These are phyloP conservation scores for Elysia chlorotica DNA, from an alignment of 1,140 invertebrate species.

Conservation along the genomic window DNA sequence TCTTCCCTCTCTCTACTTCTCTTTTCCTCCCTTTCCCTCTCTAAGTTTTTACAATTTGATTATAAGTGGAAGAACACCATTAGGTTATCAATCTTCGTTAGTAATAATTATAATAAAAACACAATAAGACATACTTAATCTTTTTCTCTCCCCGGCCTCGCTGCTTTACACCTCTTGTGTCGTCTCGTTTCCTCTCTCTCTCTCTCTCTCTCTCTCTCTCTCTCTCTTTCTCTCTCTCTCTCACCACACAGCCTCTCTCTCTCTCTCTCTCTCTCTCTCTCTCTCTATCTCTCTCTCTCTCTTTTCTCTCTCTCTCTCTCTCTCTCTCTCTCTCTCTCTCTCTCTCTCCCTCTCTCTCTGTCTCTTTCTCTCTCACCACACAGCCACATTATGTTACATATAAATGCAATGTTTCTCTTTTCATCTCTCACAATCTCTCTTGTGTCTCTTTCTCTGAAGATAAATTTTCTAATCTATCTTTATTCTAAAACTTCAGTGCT, in stretches of 20 bases:
- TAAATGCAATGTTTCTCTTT: too few species aligned
- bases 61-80: too few species aligned
- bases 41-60: too few species aligned
- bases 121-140: too few species aligned
- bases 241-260: conserved; percentile 11
- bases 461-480: too few species aligned
- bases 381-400: too few species aligned
- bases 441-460: too few species aligned
- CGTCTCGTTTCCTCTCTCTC: not conserved
- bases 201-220: not conserved
- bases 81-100: too few species aligned
- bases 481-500: too few species aligned
- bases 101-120: too few species aligned
- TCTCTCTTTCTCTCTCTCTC: not conserved
- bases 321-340: conserved; percentile 6
- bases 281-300: conserved; percentile 6
- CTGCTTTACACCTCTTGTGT: not conserved
- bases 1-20: not conserved
- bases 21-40: not conserved
- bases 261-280: conserved; percentile 14
- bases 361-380: too few species aligned
- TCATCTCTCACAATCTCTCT: too few species aligned
- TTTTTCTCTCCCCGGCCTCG: not conserved
- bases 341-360: conserved; percentile 2
- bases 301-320: conserved; percentile 13